These are phyloP conservation scores for Reticulitermes speratus DNA, from an alignment of 1,140 invertebrate genomes.

Conservation along the genomic window DNA sequence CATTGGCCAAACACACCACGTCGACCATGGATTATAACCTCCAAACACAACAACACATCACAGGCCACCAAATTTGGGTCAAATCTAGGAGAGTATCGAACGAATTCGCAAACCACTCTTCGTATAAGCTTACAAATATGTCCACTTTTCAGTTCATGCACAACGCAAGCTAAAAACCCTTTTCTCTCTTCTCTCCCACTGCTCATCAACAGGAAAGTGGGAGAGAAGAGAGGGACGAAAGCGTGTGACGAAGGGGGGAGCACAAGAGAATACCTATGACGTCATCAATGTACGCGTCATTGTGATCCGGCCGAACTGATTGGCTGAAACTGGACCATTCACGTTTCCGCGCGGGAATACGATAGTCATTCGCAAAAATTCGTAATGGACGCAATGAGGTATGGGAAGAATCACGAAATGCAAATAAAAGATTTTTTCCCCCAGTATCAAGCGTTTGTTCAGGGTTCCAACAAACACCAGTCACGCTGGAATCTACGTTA, in stretches of 20 bases:
- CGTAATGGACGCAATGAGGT: no score
- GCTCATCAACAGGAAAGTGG: background rate
- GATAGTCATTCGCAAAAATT: no score
- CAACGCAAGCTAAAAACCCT: slow-evolving; percentile 12
- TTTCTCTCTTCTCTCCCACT: slow-evolving; percentile 7
- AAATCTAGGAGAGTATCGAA: background rate
- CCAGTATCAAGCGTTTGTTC: no score
- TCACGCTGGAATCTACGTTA: no score
- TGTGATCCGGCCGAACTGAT: background rate
- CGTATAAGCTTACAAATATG: background rate
- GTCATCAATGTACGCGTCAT: slow-evolving; percentile 23
- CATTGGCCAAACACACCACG: slow-evolving; percentile 8
- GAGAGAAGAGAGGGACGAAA: slow-evolving; percentile 15
- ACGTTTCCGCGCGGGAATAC: slow-evolving; percentile 10
- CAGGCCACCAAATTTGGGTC: background rate
- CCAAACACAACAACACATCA: background rate
- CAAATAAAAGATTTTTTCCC: no score
- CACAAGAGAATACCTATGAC: background rate
- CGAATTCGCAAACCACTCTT: background rate
- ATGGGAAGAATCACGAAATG: no score
- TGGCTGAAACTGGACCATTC: background rate
- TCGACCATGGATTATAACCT: slow-evolving; percentile 6
- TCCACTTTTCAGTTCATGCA: slow-evolving; percentile 6
- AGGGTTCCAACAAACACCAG: no score
- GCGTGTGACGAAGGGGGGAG: background rate